Base-by-base conservation (phyloP, 1,140 invertebrate genomes). In the Prorops nasuta region DNA sequence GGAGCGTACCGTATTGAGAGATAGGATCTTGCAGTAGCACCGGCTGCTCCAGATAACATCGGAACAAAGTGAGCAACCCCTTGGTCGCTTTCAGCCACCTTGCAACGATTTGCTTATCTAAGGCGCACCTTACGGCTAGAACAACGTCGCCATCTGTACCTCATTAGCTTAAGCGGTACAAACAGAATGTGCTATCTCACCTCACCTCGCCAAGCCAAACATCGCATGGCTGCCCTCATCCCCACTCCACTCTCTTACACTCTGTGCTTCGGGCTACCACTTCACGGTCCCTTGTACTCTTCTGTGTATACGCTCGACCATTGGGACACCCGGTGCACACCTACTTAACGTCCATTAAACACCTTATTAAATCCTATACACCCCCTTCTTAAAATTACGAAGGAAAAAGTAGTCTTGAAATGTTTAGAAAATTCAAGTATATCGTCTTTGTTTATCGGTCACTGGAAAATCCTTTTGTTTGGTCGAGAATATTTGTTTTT, bases 81-180 rank as follows among this genome's bases (percentile, higher is more conserved):
- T 48, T 20, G 22, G 17, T 14, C 20, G 22, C 48, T 20, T 34
- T 44, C 47, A 19, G 31, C 40, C 24, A 49, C 38, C 24, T 42
- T 43, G 32, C 14, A 14, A n/a, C n/a, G n/a, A n/a, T 38, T 20
- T 8, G 8, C 22, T 18, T 19, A 7, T 7, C 3, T 14, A 28
- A 12, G 21, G 18, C 38, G 39, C 39, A 12, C 21, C 34, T 17
- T 24, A 37, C 28, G 24, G 37, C 32, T 46, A 47, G 21, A n/a
- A n/a, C n/a, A n/a, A n/a, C n/a, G n/a, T n/a, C 58, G 44, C 54
- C 63, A 64, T 66, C 63, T 66, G 63, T 66, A 52, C 40, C 66
- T 68, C 64, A 65, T 68, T 68, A 68, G 60, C 56, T 52, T 67
- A 68, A 68, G 58, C 66, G 66, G 54, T 67, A 63, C 62, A 65